Percentiles rank a stretch among this genome's conserved stretches.
Conservation (phyloP, 2,113 vertebrate species). For the Hiodon alosoides region DNA sequence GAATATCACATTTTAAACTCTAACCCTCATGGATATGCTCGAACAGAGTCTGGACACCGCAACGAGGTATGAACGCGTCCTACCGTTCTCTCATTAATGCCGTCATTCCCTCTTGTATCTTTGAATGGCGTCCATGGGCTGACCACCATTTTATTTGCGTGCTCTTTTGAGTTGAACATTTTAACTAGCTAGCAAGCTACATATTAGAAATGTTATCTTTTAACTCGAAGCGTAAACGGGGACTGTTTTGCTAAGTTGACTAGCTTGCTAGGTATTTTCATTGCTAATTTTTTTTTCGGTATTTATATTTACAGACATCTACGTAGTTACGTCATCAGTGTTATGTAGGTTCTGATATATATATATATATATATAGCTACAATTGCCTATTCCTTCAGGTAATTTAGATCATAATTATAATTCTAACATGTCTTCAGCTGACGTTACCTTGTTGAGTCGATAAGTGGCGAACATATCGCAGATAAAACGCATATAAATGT, state of each 20-base stretch:
- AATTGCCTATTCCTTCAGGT: too few species aligned
- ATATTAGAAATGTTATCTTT: too few species aligned
- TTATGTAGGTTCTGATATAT: too few species aligned
- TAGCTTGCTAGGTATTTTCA: neutral
- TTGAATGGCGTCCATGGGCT: conserved; percentile 12
- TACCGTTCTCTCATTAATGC: neutral
- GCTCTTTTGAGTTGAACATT: neutral
- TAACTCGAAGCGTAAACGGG: too few species aligned
- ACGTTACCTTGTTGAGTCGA: too few species aligned
- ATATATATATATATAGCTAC: neutral
- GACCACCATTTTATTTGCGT: conserved; percentile 21
- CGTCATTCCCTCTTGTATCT: conserved; percentile 7
- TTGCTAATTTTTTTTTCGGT: neutral
- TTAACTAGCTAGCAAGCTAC: neutral
- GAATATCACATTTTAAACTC: conserved; percentile 48
- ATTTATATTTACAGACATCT: too few species aligned
- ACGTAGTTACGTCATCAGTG: too few species aligned
- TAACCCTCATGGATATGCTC: conserved; percentile 76
- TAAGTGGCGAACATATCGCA: too few species aligned
- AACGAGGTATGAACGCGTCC: conserved; percentile 61
- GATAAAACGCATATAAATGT: too few species aligned
- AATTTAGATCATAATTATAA: too few species aligned
- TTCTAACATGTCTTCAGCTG: too few species aligned
- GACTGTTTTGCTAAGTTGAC: neutral
- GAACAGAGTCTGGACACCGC: conserved; percentile 73